Conservation (phyloP, 2,113 vertebrate genomes). For the Podarcis raffonei region DNA sequence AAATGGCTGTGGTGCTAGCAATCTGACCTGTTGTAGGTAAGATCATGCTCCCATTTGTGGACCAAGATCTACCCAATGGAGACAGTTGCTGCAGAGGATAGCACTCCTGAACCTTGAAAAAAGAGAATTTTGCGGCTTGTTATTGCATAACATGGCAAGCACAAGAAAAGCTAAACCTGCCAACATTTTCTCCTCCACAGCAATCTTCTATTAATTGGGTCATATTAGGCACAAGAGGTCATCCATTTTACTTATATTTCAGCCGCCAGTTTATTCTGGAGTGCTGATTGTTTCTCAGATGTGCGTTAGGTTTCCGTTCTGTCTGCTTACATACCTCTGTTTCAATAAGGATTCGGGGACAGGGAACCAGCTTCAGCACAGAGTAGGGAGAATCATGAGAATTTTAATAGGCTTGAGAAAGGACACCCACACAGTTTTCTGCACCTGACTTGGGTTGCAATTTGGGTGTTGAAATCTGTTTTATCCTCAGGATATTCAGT, state of each 20-base stretch:
- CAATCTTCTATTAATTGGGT: not conserved
- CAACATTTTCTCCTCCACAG: not conserved
- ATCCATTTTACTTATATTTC: not conserved
- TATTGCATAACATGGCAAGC: not conserved
- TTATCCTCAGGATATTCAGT: not conserved
- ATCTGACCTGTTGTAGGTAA: not conserved
- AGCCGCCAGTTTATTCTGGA: not conserved
- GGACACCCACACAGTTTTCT: conserved; percentile 1
- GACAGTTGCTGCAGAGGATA: not conserved
- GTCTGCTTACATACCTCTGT: no score
- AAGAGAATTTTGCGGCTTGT: not conserved
- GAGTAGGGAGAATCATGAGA: not conserved
- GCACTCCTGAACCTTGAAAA: not conserved
- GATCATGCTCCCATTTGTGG: not conserved
- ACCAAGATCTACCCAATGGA: not conserved
- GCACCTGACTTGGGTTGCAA: not conserved
- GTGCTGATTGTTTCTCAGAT: not conserved
- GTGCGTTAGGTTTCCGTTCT: not conserved
- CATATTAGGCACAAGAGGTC: not conserved
- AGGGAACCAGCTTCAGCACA: not conserved
- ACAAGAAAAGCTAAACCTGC: not conserved
- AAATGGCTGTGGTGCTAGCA: not conserved
- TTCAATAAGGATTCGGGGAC: no score
- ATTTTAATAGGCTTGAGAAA: not conserved
- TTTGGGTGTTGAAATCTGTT: conserved; percentile 12